Evolutionary conservation across 2,797 vertebrate species (phyloP).

Genomic region (Rhincodon typus): DNA sequence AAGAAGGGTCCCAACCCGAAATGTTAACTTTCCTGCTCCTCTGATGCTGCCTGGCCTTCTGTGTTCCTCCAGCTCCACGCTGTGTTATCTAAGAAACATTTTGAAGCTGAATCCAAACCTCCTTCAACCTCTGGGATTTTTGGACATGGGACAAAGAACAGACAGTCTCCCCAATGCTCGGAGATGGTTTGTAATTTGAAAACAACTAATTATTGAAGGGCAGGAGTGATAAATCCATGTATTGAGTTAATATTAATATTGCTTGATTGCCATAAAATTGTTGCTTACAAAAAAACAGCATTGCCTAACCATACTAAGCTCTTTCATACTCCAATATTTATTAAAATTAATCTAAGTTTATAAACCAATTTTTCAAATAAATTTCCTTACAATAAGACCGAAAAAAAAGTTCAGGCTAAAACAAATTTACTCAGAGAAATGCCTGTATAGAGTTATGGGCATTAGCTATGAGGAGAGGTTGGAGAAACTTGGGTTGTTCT

Average conservation of each 20-base stretch:
- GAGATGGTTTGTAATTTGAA: neutral
- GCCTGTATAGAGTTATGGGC: neutral
- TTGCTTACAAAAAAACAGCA: neutral
- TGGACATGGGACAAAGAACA: no score
- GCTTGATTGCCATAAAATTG: neutral
- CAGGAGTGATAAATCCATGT: neutral
- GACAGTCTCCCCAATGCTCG: no score
- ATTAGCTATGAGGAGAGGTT: no score
- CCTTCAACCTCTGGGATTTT: no score
- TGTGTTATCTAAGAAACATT: no score
- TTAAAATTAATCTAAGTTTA: neutral
- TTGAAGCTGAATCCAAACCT: no score
- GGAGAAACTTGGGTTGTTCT: no score
- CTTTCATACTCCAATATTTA: neutral
- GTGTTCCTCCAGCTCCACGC: no score
- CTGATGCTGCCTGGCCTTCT: no score
- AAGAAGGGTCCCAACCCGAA: no score
- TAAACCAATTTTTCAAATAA: no score
- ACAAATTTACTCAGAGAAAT: neutral
- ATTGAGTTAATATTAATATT: constrained; percentile 8
- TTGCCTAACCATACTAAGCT: neutral
- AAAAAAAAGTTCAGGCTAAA: neutral
- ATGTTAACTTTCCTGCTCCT: no score
- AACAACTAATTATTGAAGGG: neutral
- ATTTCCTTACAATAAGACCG: neutral